Percentiles rank a stretch among this genome's conserved stretches.
Conservation (phyloP, 1,140 invertebrate species). For the Lanistes nyassanus region DNA sequence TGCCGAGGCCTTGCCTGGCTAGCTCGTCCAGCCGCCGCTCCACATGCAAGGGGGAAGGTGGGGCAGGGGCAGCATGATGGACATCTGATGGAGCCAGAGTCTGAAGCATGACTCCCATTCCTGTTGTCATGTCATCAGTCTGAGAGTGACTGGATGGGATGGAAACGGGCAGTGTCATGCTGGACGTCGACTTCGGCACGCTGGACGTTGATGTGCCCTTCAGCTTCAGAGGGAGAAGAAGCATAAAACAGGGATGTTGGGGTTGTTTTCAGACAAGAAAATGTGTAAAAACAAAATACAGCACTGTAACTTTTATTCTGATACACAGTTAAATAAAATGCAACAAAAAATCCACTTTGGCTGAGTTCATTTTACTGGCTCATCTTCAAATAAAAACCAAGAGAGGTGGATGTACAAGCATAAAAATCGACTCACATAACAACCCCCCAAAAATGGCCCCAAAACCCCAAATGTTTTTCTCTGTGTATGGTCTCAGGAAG, state of each 20-base stretch:
- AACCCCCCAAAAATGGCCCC: too few relatives aligned
- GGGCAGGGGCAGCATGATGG: slow-evolving; percentile 11
- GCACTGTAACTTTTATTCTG: too few relatives aligned
- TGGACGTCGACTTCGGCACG: slow-evolving; percentile 65
- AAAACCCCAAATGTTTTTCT: too few relatives aligned
- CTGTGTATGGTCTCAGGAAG: too few relatives aligned
- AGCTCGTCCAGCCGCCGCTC: slow-evolving; percentile 56
- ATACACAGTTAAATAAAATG: too few relatives aligned
- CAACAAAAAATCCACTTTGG: too few relatives aligned
- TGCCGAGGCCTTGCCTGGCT: slow-evolving; percentile 42
- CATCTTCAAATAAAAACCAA: too few relatives aligned
- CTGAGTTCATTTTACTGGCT: too few relatives aligned
- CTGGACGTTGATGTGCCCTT: slow-evolving; percentile 62
- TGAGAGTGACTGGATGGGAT: slow-evolving; percentile 61
- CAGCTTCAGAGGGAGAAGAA: slow-evolving; percentile 47
- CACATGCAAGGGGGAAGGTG: slow-evolving; percentile 46
- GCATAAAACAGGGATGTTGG: slow-evolving; percentile 4
- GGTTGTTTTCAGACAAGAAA: too few relatives aligned
- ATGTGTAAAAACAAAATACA: too few relatives aligned
- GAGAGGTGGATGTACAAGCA: too few relatives aligned
- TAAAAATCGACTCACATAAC: too few relatives aligned
- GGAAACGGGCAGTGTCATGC: slow-evolving; percentile 66
- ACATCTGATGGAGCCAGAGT: background rate
- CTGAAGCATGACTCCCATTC: background rate
- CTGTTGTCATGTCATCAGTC: slow-evolving; percentile 50